phyloP scores from a whole-genome alignment of 2,888 invertebrate genomes.

The Athripsodes cinereus region DNA sequence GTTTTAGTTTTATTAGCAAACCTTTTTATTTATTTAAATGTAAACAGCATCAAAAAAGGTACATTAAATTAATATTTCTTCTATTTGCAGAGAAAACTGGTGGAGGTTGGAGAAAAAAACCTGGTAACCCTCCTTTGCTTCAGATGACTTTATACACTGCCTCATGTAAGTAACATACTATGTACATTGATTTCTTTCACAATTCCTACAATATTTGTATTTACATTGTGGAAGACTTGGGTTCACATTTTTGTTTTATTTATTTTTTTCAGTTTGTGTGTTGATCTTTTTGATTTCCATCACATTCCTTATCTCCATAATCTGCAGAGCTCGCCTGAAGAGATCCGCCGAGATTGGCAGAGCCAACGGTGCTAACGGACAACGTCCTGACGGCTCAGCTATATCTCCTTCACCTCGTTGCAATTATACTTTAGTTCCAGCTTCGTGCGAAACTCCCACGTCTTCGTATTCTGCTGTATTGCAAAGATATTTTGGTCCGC shows the following conservation, averaged over 20 bases:
- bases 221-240: too few relatives aligned
- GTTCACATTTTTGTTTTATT: too few relatives aligned
- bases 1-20: too few relatives aligned
- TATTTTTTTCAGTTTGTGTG: slow-evolving; percentile 38
- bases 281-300: slow-evolving; percentile 48
- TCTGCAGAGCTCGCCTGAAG: slow-evolving; percentile 50
- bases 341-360: slow-evolving; percentile 36
- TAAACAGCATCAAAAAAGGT: too few relatives aligned
- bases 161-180: slow-evolving; percentile 39
- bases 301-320: slow-evolving; percentile 45
- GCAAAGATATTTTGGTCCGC: background rate
- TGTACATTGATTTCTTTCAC: too few relatives aligned
- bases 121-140: slow-evolving; percentile 45
- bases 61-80: too few relatives aligned
- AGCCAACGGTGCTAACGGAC: background rate
- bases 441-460: background rate
- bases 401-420: slow-evolving; percentile 1
- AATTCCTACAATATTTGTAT: too few relatives aligned
- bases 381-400: background rate
- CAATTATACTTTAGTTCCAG: slow-evolving; percentile 12
- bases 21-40: too few relatives aligned
- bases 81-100: slow-evolving; percentile 14
- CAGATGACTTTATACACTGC: slow-evolving; percentile 49
- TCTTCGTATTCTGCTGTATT: background rate
- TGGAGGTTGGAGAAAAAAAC: slow-evolving; percentile 37